Base-by-base conservation (phyloP, 1,140 invertebrate species). In the Acromyrmex echinatior region DNA sequence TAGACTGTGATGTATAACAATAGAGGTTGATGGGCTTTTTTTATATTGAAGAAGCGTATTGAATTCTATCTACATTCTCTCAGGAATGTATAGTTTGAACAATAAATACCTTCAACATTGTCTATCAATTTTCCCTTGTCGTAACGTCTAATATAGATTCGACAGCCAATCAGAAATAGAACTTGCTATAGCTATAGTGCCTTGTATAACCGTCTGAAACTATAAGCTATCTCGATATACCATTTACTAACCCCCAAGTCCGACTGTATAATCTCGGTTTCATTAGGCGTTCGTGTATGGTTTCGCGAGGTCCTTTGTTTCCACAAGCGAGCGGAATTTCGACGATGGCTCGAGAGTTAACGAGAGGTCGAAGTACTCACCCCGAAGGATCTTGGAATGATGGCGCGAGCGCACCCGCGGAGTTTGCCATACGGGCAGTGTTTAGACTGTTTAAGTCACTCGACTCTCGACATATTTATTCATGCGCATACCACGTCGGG, bases 371-470 rank as follows among this genome's bases (percentile, higher is more conserved):
- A 45, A 21, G 68, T 12, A 31, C 39, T 14, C 39, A 56, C 56
- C 70, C 35, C 39, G 74, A 85, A 71, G 79, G 63, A 85, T 68
- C 56, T 66, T 65, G 7, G 65, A 10, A 58, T 60, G 66, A 70
- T 10, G 71, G 39, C 35, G 28, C 31, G 80, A 53, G 51, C 63
- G 60, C 60, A 18, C 25, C 63, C 63, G 31, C 66, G 86, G 21
- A 63, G 88, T 90, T 90, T 85, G 66, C 39, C 39, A 60, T 49
- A 35, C 81, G 49, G 56, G 87, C 65, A 86, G 68, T 90, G 87
- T 93, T 93, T 92, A 89, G 90, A 91, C 87, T 90, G 87, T 87
- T 93, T 87, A 91, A 92, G 91, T 93, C 91, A 90, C 77, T 88
- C 77, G 35, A 28, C 10, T 25, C 66, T 68, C 86, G 86, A 84